These are phyloP conservation scores for Monochamus saltuarius DNA, from an alignment of 1,140 invertebrate species.

Conservation along the genomic window DNA sequence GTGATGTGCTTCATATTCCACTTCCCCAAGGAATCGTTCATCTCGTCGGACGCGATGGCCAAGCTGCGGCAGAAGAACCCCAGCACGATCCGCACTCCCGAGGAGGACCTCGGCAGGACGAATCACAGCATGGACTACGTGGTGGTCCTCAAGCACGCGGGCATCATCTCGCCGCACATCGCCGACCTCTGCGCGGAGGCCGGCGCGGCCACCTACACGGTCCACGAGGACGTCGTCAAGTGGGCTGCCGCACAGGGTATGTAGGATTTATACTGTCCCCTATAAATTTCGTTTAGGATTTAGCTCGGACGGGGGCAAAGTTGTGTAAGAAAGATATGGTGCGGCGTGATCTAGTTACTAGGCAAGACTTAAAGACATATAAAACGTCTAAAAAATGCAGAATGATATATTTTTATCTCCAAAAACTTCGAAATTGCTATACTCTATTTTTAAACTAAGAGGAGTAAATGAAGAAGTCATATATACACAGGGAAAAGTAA, in stretches of 20 bases:
- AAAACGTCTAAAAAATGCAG: too few species aligned
- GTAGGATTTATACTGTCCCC: constrained; percentile 20
- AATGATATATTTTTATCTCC: background rate
- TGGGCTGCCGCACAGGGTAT: constrained; percentile 76
- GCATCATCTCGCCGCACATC: constrained; percentile 74
- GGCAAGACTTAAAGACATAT: too few species aligned
- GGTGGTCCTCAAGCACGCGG: constrained; percentile 66
- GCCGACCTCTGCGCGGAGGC: constrained; percentile 74
- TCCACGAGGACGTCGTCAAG: constrained; percentile 73
- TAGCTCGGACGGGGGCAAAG: too few species aligned
- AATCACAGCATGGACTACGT: constrained; percentile 81
- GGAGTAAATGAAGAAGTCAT: too few species aligned
- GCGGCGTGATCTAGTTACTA: too few species aligned
- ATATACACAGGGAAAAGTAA: too few species aligned
- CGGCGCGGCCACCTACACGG: constrained; percentile 72
- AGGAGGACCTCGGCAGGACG: constrained; percentile 79
- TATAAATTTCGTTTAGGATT: background rate
- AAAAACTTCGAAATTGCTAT: background rate
- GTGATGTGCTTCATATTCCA: constrained; percentile 90
- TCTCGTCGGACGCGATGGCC: constrained; percentile 95
- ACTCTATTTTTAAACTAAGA: too few species aligned
- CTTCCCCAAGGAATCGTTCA: constrained; percentile 89
- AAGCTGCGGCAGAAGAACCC: constrained; percentile 87
- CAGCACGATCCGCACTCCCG: constrained; percentile 67
- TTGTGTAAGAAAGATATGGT: too few species aligned